Percentiles rank a stretch among this genome's conserved stretches.
These are phyloP conservation scores for Pyrochroa serraticornis DNA, from an alignment of 2,888 invertebrate genomes.

Conservation along the genomic window DNA sequence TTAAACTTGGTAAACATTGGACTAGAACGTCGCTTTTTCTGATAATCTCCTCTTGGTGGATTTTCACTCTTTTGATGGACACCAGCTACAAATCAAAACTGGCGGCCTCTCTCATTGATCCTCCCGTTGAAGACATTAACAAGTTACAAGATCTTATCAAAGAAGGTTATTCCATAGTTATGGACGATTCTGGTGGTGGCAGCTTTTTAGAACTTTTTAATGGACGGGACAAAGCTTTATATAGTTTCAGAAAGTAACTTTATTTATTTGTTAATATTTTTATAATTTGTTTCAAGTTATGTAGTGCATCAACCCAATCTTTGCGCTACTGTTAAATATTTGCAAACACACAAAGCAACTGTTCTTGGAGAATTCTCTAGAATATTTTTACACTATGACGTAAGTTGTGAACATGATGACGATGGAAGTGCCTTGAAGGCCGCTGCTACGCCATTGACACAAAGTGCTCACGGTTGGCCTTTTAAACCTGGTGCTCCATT, in stretches of 20 bases:
- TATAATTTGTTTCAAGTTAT: neutral
- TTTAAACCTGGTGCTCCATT: neutral
- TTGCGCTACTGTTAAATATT: neutral
- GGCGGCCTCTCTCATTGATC: conserved; percentile 36
- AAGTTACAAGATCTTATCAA: conserved; percentile 31
- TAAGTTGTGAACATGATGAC: too few species aligned
- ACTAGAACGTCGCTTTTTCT: conserved; percentile 19
- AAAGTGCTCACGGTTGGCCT: neutral
- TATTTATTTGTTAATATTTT: neutral
- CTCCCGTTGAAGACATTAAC: conserved; percentile 33
- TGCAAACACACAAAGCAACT: neutral
- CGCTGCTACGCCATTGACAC: too few species aligned
- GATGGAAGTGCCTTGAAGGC: too few species aligned
- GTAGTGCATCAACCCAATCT: neutral
- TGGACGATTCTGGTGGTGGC: conserved; percentile 19
- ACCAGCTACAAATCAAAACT: conserved; percentile 42
- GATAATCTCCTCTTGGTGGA: conserved; percentile 28
- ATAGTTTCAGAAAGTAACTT: neutral
- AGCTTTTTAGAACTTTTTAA: neutral
- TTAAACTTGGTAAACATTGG: neutral
- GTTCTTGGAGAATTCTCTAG: too few species aligned
- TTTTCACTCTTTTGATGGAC: conserved; percentile 33
- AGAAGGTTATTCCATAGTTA: conserved; percentile 32
- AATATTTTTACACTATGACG: too few species aligned
- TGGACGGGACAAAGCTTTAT: neutral